A percentile compares a stretch with the other conserved stretches of the same genome.
These are phyloP conservation scores for Nansenia antarctica DNA, from an alignment of 2,113 vertebrate genomes.

Conservation along the genomic window DNA sequence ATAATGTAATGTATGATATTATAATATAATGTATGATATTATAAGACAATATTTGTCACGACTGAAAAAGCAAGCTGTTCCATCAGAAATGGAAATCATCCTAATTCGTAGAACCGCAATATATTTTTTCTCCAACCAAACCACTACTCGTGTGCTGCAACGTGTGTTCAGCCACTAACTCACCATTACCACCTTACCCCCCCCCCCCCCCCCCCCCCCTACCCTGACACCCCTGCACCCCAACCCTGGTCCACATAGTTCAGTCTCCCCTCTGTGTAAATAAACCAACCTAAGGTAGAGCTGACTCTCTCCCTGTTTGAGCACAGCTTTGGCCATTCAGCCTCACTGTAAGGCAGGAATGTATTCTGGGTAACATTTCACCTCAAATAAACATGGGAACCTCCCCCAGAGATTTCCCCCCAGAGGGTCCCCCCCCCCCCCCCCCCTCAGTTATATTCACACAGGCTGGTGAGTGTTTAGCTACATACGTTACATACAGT, in stretches of 20 bases:
- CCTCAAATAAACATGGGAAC: constrained; percentile 1
- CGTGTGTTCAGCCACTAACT: too few relatives aligned
- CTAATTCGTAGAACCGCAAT: background rate
- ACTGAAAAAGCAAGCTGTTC: background rate
- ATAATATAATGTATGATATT: too few relatives aligned
- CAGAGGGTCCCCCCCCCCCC: background rate
- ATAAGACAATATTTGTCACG: background rate
- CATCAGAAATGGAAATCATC: background rate
- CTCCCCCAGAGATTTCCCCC: background rate
- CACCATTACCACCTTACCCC: too few relatives aligned
- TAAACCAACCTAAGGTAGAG: constrained; percentile 53
- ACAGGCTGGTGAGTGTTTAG: background rate
- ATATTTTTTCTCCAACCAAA: background rate
- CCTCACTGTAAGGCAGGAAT: constrained; percentile 1
- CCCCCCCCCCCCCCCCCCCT: background rate
- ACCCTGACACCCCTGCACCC: constrained; percentile 2
- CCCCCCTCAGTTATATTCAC: background rate
- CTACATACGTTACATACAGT: background rate
- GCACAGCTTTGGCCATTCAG: constrained; percentile 39
- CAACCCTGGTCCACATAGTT: constrained; percentile 14
- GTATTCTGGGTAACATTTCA: background rate
- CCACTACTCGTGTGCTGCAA: too few relatives aligned
- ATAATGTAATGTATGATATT: too few relatives aligned
- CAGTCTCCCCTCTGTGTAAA: constrained; percentile 30
- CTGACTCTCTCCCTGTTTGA: constrained; percentile 25